Evolutionary conservation across 2,113 vertebrate genomes (phyloP).

Genomic region (Camelus dromedarius): DNA sequence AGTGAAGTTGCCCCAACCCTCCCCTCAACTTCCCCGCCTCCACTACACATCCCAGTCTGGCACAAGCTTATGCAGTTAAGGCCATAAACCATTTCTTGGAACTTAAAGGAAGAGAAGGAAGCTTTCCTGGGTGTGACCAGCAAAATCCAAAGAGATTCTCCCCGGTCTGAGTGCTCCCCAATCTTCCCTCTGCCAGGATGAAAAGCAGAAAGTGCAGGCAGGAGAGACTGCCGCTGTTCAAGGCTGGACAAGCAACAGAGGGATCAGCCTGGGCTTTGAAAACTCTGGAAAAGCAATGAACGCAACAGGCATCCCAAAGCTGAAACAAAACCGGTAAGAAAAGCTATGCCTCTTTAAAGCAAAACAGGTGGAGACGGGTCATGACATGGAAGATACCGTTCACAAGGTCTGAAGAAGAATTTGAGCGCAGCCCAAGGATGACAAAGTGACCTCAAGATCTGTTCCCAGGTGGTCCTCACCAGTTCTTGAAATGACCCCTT

Average conservation of each 20-base stretch:
- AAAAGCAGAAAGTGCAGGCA: neutral
- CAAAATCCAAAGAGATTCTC: slow-evolving; percentile 45
- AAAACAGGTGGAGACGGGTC: neutral
- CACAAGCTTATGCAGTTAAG: neutral
- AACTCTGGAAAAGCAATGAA: neutral
- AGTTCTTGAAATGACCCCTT: neutral
- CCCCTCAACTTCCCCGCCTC: neutral
- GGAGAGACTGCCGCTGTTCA: neutral
- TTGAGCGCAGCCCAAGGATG: neutral
- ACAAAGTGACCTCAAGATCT: neutral
- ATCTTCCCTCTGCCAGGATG: neutral
- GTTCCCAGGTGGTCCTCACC: neutral
- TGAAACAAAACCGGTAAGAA: neutral
- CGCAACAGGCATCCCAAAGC: neutral
- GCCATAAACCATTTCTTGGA: slow-evolving; percentile 63
- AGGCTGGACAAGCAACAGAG: neutral
- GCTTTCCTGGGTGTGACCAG: slow-evolving; percentile 61
- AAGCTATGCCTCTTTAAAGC: neutral
- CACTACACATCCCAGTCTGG: neutral
- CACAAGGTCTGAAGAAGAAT: neutral
- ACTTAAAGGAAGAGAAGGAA: slow-evolving; percentile 39
- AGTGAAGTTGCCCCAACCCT: neutral
- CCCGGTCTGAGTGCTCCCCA: neutral
- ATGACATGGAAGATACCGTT: accelerated
- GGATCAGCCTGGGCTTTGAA: neutral